Evolutionary conservation across 1,140 invertebrate species (phyloP).

Genomic region (Calosoma granatense): DNA sequence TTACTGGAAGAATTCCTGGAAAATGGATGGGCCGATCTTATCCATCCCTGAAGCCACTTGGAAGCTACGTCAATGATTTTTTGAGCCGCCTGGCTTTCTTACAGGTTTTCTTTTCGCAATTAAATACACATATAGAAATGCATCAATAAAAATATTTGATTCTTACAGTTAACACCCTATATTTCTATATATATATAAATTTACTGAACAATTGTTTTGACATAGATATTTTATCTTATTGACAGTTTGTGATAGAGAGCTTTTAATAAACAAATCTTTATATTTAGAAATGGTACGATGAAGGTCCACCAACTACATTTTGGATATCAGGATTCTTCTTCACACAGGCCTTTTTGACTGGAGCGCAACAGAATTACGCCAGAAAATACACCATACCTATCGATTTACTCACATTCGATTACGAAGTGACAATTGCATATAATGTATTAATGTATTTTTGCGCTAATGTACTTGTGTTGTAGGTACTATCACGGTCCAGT

Average conservation of each 20-base stretch:
- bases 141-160: neutral
- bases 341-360: constrained; percentile 91
- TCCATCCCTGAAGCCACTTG: constrained; percentile 85
- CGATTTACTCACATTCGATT: constrained; percentile 80
- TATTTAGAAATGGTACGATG: constrained; percentile 66
- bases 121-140: constrained; percentile 14
- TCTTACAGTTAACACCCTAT: neutral
- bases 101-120: constrained; percentile 42
- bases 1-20: constrained; percentile 71
- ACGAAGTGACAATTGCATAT: constrained; percentile 43
- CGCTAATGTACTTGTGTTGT: constrained; percentile 1
- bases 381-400: constrained; percentile 85
- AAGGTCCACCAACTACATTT: constrained; percentile 70
- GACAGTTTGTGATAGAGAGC: too few species aligned
- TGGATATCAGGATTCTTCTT: constrained; percentile 96
- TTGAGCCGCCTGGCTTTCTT: constrained; percentile 68
- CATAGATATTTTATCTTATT: too few species aligned
- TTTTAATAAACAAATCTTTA: too few species aligned
- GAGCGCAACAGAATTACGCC: constrained; percentile 86
- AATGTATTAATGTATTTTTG: constrained; percentile 5
- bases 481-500: constrained; percentile 38
- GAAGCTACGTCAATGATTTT: constrained; percentile 83
- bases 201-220: too few species aligned
- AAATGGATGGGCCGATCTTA: constrained; percentile 82
- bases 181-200: too few species aligned